Evolutionary conservation across 2,113 vertebrate species (phyloP).

Genomic region (Malurus cyaneus): DNA sequence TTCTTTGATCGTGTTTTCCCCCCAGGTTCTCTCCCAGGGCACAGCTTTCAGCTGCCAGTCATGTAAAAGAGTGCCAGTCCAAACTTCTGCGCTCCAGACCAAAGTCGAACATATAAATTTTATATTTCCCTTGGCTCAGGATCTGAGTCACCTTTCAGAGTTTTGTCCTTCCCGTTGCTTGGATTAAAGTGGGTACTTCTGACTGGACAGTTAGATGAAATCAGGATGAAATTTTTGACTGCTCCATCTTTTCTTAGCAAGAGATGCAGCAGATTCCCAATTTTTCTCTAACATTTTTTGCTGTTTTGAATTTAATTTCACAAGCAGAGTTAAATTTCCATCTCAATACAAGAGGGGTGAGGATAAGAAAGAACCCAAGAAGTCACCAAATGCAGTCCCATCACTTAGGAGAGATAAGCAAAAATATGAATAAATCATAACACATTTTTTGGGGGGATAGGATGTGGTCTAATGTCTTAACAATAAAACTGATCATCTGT

Average conservation of each 20-base stretch:
- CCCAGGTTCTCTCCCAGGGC: neutral
- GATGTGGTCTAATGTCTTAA: neutral
- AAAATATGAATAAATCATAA: neutral
- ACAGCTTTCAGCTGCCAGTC: neutral
- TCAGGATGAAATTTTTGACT: neutral
- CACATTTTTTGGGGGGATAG: fast-evolving
- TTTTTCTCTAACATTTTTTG: neutral
- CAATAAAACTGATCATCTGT: neutral
- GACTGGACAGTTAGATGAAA: neutral
- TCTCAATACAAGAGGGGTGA: neutral
- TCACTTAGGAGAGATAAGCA: neutral
- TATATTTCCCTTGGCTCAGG: neutral
- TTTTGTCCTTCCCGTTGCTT: neutral
- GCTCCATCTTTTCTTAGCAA: neutral
- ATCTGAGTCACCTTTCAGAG: neutral
- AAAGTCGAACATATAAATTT: neutral
- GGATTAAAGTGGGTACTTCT: neutral
- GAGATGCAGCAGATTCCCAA: neutral
- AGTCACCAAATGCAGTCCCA: fast-evolving
- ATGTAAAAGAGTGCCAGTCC: neutral
- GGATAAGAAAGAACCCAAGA: neutral
- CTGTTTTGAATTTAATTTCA: neutral
- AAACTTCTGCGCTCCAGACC: neutral
- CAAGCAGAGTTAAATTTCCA: neutral
- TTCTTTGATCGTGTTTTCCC: neutral